phyloP scores from a whole-genome alignment of 2,888 invertebrate species.

The Crocallis elinguaria region DNA sequence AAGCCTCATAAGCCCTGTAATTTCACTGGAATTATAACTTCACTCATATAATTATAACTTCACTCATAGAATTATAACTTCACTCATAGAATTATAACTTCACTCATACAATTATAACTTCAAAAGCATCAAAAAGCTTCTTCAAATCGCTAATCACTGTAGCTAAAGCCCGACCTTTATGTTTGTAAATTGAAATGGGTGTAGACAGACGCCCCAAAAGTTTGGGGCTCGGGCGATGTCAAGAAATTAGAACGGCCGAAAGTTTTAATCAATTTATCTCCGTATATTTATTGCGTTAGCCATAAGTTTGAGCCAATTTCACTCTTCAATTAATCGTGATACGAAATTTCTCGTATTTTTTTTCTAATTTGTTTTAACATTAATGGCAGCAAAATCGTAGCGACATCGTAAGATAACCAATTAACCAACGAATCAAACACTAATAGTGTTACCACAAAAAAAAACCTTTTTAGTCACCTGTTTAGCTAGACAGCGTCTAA shows the following conservation, averaged over 20 bases:
- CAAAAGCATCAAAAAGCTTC: background rate
- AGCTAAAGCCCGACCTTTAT: constrained; percentile 2
- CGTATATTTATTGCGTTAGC: constrained; percentile 12
- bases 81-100: no score
- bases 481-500: no score
- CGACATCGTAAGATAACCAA: no score
- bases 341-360: background rate
- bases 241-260: constrained; percentile 22
- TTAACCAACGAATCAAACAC: no score
- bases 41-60: no score
- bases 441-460: no score
- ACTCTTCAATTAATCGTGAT: constrained; percentile 7
- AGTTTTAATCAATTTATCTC: constrained; percentile 20
- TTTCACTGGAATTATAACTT: no score
- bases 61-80: no score
- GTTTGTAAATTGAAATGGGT: constrained; percentile 22
- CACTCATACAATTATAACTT: background rate
- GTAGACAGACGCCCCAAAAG: constrained; percentile 17
- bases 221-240: constrained; percentile 13
- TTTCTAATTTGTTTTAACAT: no score
- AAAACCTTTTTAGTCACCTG: no score
- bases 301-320: constrained; percentile 9
- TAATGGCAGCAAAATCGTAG: no score
- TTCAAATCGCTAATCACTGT: constrained; percentile 8
- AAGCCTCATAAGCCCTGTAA: no score